Percentiles rank a stretch among this genome's conserved stretches.
phyloP scores from a whole-genome alignment of 2,113 vertebrate genomes.

The Genyomyrus donnyi region DNA sequence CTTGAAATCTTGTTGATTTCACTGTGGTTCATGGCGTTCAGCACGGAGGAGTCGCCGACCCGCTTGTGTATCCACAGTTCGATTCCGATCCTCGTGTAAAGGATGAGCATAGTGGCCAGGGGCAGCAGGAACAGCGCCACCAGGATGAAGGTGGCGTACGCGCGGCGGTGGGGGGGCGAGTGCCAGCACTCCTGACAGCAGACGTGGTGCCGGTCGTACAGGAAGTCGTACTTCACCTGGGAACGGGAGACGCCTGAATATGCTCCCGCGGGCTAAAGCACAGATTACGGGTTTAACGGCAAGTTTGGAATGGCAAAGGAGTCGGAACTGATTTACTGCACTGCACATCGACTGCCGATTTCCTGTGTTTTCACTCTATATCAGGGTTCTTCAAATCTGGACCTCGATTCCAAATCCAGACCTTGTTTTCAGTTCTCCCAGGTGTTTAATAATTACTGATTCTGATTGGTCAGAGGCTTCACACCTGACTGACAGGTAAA shows the following conservation, averaged over 20 bases:
- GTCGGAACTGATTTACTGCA: not conserved
- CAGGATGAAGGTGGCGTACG: conserved; percentile 69
- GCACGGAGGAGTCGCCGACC: conserved; percentile 64
- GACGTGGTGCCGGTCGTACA: conserved; percentile 69
- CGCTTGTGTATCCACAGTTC: conserved; percentile 70
- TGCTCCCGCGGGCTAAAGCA: not conserved
- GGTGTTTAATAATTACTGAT: no score
- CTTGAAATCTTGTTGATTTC: conserved; percentile 68
- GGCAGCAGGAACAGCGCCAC: conserved; percentile 70
- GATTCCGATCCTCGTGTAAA: conserved; percentile 66
- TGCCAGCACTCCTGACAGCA: conserved; percentile 71
- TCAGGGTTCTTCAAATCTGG: no score
- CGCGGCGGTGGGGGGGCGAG: conserved; percentile 53
- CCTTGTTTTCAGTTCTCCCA: no score
- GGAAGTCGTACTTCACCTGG: conserved; percentile 74
- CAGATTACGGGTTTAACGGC: not conserved
- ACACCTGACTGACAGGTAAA: no score
- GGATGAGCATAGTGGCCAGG: conserved; percentile 62
- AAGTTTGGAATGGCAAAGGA: not conserved
- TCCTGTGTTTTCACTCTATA: not conserved
- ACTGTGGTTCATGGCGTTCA: conserved; percentile 65
- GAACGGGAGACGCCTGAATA: not conserved
- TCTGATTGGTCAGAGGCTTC: no score
- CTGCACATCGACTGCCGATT: not conserved
- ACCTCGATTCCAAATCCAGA: no score